These are phyloP conservation scores for Catagonus wagneri DNA, from an alignment of 2,113 vertebrate species.

Conservation along the genomic window DNA sequence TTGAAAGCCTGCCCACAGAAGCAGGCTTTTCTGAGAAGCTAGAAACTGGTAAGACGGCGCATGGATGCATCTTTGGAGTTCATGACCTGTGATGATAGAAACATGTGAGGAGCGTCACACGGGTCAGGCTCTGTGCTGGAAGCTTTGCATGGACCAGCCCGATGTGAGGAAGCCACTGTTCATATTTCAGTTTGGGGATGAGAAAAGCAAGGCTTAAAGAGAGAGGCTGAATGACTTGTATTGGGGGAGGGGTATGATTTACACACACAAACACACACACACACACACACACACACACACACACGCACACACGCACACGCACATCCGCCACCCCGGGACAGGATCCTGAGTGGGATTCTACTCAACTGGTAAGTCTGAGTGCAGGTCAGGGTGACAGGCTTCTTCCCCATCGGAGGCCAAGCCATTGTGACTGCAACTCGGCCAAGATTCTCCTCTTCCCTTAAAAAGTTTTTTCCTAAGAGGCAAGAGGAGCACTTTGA, in stretches of 20 bases:
- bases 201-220: background rate
- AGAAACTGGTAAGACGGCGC: background rate
- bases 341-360: background rate
- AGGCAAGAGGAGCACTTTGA: background rate
- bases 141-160: background rate
- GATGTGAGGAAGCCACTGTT: no score
- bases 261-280: background rate
- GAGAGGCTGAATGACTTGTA: background rate
- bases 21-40: background rate
- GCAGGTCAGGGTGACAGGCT: background rate
- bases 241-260: background rate
- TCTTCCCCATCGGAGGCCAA: background rate
- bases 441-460: background rate
- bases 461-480: background rate
- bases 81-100: background rate
- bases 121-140: background rate
- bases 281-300: no score
- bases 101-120: rapidly evolving
- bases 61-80: background rate
- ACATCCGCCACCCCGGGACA: background rate
- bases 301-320: no score
- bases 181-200: background rate
- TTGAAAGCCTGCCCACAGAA: background rate
- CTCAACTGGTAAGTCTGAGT: background rate
- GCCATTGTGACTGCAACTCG: background rate